Conservation (phyloP, 2,888 invertebrate genomes). For the Adineta ricciae region DNA sequence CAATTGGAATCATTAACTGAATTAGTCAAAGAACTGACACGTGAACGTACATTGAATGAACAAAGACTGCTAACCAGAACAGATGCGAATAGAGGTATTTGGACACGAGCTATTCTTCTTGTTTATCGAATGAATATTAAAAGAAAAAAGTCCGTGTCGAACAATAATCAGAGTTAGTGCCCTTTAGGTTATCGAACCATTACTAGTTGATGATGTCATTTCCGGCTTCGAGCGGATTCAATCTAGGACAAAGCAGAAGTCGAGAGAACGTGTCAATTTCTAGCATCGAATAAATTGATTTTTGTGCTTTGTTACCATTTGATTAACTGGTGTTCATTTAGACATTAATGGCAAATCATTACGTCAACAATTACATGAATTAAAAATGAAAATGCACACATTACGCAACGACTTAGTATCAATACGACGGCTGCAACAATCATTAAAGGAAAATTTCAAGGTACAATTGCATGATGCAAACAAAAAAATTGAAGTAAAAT, state of each 20-base stretch:
- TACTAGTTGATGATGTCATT: neutral
- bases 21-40: constrained; percentile 18
- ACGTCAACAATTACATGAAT: constrained; percentile 1
- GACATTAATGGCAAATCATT: neutral
- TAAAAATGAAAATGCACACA: neutral
- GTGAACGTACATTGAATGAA: neutral
- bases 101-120: too few relatives aligned
- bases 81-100: neutral
- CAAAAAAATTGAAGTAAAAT: constrained; percentile 1
- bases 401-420: neutral
- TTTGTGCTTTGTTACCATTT: neutral
- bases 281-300: neutral
- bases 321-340: neutral
- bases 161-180: neutral
- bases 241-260: neutral
- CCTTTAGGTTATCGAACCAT: neutral
- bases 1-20: constrained; percentile 30
- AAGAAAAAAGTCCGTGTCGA: neutral
- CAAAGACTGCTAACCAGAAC: neutral
- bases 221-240: neutral
- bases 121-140: neutral
- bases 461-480: neutral
- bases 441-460: neutral
- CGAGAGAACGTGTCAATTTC: neutral
- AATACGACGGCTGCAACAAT: neutral